A percentile compares a stretch with the other conserved stretches of the same genome.
Conservation (phyloP, 2,888 invertebrate genomes). For the Conomelus anceps region DNA sequence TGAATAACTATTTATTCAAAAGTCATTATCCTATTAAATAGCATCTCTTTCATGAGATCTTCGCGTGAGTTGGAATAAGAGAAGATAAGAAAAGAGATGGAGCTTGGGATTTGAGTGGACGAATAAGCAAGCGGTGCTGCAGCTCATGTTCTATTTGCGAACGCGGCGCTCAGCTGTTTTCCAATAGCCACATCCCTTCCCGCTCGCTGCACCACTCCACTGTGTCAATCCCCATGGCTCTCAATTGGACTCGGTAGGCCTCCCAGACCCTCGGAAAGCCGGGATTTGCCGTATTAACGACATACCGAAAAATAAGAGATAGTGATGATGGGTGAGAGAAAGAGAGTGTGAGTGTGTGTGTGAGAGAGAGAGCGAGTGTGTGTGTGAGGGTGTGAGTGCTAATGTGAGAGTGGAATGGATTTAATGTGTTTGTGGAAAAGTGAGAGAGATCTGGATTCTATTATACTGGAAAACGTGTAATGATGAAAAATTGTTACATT, state of each 20-base stretch:
- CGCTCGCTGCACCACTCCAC: neutral
- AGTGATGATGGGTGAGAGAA: neutral
- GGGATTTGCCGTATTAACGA: neutral
- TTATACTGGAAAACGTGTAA: neutral
- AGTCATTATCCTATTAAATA: neutral
- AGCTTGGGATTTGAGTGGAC: neutral
- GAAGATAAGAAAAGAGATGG: neutral
- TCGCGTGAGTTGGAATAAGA: neutral
- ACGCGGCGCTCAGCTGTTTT: neutral
- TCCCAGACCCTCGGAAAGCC: neutral
- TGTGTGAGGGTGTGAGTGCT: neutral
- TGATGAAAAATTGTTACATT: neutral
- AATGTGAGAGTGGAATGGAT: neutral
- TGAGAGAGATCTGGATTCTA: neutral
- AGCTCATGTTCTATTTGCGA: neutral
- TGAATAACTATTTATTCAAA: neutral
- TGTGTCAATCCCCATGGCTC: neutral
- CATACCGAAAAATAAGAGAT: neutral
- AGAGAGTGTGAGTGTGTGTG: neutral
- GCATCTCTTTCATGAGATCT: neutral
- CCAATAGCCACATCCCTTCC: neutral
- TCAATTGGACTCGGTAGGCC: neutral
- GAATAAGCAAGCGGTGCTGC: neutral
- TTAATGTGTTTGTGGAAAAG: neutral
- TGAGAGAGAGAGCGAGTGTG: neutral